A percentile compares a stretch with the other conserved stretches of the same genome.
phyloP scores from a whole-genome alignment of 1,140 invertebrate genomes.

The Palaemon carinicauda region DNA sequence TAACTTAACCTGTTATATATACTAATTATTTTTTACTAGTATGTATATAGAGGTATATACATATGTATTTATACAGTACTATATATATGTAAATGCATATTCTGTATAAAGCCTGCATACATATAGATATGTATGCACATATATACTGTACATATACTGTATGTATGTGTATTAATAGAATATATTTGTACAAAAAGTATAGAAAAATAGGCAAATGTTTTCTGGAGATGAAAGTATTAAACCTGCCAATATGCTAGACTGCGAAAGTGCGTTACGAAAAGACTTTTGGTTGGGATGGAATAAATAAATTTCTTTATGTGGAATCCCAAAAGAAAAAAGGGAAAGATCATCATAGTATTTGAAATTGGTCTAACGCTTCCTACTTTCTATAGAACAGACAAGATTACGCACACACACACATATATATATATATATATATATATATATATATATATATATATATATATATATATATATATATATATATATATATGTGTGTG shows the following conservation, averaged over 20 bases:
- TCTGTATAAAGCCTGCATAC: background rate
- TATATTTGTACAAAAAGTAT: too few species aligned
- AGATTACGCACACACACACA: background rate
- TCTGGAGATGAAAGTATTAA: too few species aligned
- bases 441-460: background rate
- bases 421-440: background rate
- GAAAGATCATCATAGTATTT: too few species aligned
- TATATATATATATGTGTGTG: background rate
- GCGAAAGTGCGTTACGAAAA: too few species aligned
- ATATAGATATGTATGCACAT: background rate
- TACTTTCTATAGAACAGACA: too few species aligned
- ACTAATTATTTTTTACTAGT: background rate
- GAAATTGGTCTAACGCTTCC: too few species aligned
- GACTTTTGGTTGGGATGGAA: too few species aligned
- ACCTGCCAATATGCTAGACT: too few species aligned
- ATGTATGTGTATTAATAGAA: background rate
- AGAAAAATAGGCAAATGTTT: too few species aligned
- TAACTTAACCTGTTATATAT: too few species aligned
- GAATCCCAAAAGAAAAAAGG: too few species aligned
- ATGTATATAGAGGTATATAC: background rate
- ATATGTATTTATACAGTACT: background rate
- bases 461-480: background rate
- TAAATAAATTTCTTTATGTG: too few species aligned
- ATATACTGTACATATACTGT: background rate
- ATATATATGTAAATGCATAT: background rate